Evolutionary conservation across 2,888 invertebrate species (phyloP), one percentile per base, ranked within the genome.

Genomic region (Chouioia cunea): DNA sequence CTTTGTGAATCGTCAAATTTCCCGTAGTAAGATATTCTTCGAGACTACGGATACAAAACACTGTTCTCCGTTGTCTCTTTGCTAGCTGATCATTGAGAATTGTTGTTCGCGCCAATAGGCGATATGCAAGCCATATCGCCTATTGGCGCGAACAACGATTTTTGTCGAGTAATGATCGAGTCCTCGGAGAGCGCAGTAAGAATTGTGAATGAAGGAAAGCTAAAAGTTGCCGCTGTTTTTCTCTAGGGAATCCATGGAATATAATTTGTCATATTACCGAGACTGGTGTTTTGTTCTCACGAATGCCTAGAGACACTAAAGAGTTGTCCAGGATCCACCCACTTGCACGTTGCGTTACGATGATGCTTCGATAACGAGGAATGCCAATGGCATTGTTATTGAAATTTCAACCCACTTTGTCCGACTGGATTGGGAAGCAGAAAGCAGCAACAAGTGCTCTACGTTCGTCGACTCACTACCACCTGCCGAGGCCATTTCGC

Each of bases 241-340:
- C 60, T 47, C 60, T 12, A 20, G 58, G 67, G 58, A 56, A 23
- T 23, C 3, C 62, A 62, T 62, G 43, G 44, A 27, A 48, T n/a
- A n/a, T 62, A 68, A 68, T 68, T 68, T 62, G 68, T 68, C 68
- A 22, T 62, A 44, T 67, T 54, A 47, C 14, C 20, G 27, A 23
- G 46, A 47, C 14, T 16, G 15, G 6, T 27, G 27, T 6, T 3
- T 27, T 3, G 4, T 27, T 27, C 6, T 27, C 27, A 6, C 3
- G 27, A 27, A 27, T 4, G 27, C 6, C 3, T 27, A 27, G 3
- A 3, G 4, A 4, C 27, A 27, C 27, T n/a, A n/a, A n/a, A n/a
- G n/a, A n/a, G n/a, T n/a, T n/a, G n/a, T n/a, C n/a, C 27, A 15
- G 48, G 43, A n/a, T 54, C 59, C 48, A 59, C 64, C 67, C 67